Percentiles rank a stretch among this genome's conserved stretches.
These are phyloP conservation scores for Ifrita kowaldi DNA, from an alignment of 2,113 vertebrate species.

Conservation along the genomic window DNA sequence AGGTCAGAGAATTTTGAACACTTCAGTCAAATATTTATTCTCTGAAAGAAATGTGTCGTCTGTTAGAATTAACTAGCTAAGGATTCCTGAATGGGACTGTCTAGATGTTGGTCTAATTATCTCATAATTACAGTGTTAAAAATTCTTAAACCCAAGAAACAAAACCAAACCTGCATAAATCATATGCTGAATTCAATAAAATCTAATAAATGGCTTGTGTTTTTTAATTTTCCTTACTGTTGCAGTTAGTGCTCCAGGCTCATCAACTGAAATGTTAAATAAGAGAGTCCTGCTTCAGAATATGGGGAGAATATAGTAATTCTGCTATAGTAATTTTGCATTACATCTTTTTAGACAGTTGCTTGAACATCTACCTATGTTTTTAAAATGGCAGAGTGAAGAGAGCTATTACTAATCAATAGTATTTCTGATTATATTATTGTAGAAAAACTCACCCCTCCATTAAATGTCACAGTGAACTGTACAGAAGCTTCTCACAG, in stretches of 20 bases:
- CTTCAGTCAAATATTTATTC: background rate
- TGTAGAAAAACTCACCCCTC: constrained; percentile 50
- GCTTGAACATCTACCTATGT: background rate
- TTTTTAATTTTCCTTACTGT: background rate
- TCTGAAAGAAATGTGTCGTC: background rate
- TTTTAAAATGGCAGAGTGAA: background rate
- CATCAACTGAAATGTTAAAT: background rate
- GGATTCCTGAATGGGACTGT: background rate
- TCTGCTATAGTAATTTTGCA: background rate
- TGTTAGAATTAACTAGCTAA: background rate
- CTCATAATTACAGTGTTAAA: accelerated
- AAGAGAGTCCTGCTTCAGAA: background rate
- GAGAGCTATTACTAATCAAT: background rate
- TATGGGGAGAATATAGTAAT: background rate
- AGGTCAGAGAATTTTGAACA: background rate
- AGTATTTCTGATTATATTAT: background rate
- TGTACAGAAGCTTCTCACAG: background rate
- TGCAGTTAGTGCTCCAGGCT: background rate
- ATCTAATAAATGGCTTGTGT: background rate
- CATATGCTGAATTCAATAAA: background rate
- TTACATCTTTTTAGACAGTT: background rate
- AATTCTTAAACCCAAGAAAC: background rate
- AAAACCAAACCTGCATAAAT: background rate
- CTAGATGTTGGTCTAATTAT: background rate
- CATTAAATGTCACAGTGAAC: constrained; percentile 35